phyloP scores from a whole-genome alignment of 1,140 invertebrate species.

The Globodera rostochiensis region DNA sequence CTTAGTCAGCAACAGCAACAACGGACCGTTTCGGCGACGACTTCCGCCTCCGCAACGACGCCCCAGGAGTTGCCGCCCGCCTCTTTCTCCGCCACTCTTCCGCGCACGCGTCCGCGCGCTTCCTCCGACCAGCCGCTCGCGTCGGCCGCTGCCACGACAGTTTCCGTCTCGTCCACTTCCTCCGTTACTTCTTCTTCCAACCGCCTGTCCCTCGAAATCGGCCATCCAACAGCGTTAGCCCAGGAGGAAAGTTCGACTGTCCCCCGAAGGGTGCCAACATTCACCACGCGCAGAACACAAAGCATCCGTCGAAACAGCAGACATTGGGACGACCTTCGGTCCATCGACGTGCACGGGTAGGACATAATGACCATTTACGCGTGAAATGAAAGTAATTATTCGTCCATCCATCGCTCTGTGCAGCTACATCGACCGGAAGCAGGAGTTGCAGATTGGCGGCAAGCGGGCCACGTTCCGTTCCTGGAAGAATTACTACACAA shows the following conservation, averaged over 20 bases:
- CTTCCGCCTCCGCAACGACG: background rate
- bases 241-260: background rate
- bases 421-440: constrained; percentile 88
- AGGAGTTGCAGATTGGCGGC: constrained; percentile 86
- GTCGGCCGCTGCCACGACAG: background rate
- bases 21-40: constrained; percentile 3
- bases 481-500: constrained; percentile 92
- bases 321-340: constrained; percentile 71
- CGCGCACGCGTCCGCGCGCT: constrained; percentile 40
- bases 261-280: constrained; percentile 79
- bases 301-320: constrained; percentile 79
- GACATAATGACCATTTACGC: background rate
- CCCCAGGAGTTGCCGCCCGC: background rate
- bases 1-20: constrained; percentile 3
- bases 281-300: constrained; percentile 85
- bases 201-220: constrained; percentile 13
- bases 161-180: constrained; percentile 10
- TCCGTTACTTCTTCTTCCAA: background rate
- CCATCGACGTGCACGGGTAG: constrained; percentile 67
- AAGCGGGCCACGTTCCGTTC: constrained; percentile 89
- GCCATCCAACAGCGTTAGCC: background rate
- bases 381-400: background rate
- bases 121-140: constrained; percentile 9
- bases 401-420: constrained; percentile 23
- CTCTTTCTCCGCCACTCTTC: constrained; percentile 42